Conservation (phyloP, 1,140 invertebrate species). For the Papilio helenus region DNA sequence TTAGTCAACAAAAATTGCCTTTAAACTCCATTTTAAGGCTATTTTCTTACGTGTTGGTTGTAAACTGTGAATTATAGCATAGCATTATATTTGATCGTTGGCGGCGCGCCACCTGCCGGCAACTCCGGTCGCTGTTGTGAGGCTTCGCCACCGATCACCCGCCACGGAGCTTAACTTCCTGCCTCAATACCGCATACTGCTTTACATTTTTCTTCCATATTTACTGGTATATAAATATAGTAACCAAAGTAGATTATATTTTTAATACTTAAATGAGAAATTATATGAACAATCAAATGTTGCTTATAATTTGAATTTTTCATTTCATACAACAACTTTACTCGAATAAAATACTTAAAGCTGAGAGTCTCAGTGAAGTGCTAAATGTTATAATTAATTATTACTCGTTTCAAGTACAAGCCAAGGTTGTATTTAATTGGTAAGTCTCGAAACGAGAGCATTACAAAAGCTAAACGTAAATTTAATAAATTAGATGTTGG, state of each 20-base stretch:
- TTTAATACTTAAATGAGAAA: neutral
- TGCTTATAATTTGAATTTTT: neutral
- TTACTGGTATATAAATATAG: neutral
- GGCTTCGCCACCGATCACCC: neutral
- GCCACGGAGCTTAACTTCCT: conserved; percentile 5
- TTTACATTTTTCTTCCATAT: neutral
- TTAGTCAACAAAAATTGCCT: neutral
- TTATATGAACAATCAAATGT: neutral
- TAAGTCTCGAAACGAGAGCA: neutral
- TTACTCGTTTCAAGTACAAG: neutral
- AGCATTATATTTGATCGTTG: neutral
- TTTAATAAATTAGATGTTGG: neutral
- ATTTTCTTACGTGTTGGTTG: neutral
- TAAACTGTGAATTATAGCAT: neutral
- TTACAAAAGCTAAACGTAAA: neutral
- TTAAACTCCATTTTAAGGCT: neutral
- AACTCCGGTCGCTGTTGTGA: neutral
- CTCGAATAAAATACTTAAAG: neutral
- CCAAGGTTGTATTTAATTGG: neutral
- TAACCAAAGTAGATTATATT: neutral
- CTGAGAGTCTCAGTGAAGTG: neutral
- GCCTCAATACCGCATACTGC: neutral
- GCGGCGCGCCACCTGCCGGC: neutral
- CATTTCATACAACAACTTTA: neutral
- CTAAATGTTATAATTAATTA: neutral